Percentiles rank a stretch among this genome's conserved stretches.
Conservation (phyloP, 2,797 vertebrate genomes). For the Notolabrus celidotus region DNA sequence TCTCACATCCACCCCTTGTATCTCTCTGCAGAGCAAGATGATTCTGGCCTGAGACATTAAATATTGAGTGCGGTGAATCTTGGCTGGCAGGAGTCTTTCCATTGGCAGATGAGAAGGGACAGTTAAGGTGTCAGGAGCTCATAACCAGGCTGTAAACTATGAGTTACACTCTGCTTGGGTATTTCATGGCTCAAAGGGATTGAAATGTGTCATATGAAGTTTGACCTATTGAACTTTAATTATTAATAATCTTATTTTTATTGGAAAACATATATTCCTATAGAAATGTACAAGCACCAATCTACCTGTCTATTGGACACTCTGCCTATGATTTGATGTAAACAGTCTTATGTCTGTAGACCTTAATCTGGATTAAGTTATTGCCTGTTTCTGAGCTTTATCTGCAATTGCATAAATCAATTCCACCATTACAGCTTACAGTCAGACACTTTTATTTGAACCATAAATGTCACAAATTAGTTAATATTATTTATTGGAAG, state of each 20-base stretch:
- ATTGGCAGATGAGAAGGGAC: slow-evolving; percentile 54
- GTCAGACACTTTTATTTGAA: background rate
- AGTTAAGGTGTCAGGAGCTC: slow-evolving; percentile 68
- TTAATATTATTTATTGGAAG: background rate
- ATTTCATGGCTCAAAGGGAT: slow-evolving; percentile 26
- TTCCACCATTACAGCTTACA: background rate
- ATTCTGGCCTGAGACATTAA: slow-evolving; percentile 72
- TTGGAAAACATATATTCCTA: background rate
- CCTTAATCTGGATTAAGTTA: too few species aligned
- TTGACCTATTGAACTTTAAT: slow-evolving; percentile 9
- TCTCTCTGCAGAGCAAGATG: slow-evolving; percentile 51
- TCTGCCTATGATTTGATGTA: too few species aligned
- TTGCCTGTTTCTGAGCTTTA: background rate
- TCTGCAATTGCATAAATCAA: background rate
- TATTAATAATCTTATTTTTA: background rate
- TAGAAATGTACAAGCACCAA: background rate
- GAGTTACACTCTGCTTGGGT: background rate
- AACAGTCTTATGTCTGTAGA: background rate
- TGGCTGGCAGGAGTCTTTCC: slow-evolving; percentile 72
- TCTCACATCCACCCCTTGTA: slow-evolving; percentile 52
- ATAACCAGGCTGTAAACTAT: slow-evolving; percentile 26
- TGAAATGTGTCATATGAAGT: background rate
- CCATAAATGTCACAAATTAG: background rate
- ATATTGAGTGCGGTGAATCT: slow-evolving; percentile 78
- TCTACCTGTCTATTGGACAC: too few species aligned